Percentiles rank a stretch among this genome's conserved stretches.
phyloP scores from a whole-genome alignment of 2,113 vertebrate genomes.

The Salvelinus alpinus region DNA sequence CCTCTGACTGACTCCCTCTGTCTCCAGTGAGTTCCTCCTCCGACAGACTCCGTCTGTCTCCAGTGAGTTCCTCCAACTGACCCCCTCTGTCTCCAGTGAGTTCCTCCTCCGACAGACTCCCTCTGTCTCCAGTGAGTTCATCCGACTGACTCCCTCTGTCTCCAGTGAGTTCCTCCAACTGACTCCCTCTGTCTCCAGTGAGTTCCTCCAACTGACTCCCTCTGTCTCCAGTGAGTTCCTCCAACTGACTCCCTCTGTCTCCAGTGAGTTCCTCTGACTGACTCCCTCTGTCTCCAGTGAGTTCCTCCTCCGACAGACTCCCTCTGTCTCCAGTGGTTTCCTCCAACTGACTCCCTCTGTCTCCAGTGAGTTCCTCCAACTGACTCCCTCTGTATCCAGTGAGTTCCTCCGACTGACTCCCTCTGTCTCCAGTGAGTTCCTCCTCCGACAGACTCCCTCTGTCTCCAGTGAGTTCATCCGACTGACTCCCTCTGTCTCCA shows the following conservation, averaged over 20 bases:
- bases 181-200: constrained; percentile 23
- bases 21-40: not conserved
- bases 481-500: no score
- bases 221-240: no score
- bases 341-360: not conserved
- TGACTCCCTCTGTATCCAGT: constrained; percentile 16
- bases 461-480: constrained; percentile 37
- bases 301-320: not conserved
- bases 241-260: not conserved
- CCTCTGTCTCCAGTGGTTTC: constrained; percentile 28
- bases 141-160: not conserved
- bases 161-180: not conserved
- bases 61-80: constrained; percentile 29
- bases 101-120: not conserved
- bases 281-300: no score
- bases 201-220: constrained; percentile 17
- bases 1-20: constrained; percentile 4
- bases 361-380: not conserved
- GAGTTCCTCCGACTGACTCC: constrained; percentile 4
- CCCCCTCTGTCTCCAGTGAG: no score
- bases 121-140: constrained; percentile 34
- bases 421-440: no score
- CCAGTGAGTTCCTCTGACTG: constrained; percentile 24
- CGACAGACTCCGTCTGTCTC: not conserved
- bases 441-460: not conserved